Evolutionary conservation across 2,888 invertebrate species (phyloP).

Genomic region (Campoplex capitator): DNA sequence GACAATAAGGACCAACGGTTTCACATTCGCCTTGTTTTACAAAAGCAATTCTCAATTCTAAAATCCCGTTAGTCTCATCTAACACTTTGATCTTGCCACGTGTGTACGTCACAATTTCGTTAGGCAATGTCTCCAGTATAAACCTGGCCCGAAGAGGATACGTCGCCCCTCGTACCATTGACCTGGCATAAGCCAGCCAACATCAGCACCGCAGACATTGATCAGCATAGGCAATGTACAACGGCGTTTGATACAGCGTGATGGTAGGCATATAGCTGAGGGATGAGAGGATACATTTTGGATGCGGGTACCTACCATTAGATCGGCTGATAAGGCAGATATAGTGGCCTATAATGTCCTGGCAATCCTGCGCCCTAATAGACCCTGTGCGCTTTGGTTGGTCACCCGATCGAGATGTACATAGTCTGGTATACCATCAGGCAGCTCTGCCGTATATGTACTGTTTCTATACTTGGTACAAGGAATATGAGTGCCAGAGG

Average conservation of each 20-base stretch:
- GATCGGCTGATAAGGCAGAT: conserved; percentile 79
- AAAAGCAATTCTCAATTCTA: not conserved
- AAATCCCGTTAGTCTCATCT: conserved; percentile 33
- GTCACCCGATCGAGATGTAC: conserved; percentile 53
- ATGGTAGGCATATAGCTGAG: conserved; percentile 63
- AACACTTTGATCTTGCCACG: conserved; percentile 19
- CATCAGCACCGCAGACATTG: conserved; percentile 67
- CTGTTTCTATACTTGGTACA: conserved; percentile 30
- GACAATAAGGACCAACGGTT: conserved; percentile 33
- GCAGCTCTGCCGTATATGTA: conserved; percentile 31
- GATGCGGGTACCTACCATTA: conserved; percentile 78
- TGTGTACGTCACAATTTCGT: conserved; percentile 42
- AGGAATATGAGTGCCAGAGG: conserved; percentile 43
- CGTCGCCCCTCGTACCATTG: conserved; percentile 29
- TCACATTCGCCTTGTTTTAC: conserved; percentile 30
- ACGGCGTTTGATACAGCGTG: conserved; percentile 69
- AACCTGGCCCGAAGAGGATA: conserved; percentile 29
- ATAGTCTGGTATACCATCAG: conserved; percentile 47
- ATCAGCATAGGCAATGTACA: conserved; percentile 64
- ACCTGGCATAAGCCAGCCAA: conserved; percentile 58
- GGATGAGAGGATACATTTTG: conserved; percentile 75
- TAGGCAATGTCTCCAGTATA: conserved; percentile 39
- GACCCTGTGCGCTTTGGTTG: conserved; percentile 70
- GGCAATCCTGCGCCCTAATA: conserved; percentile 77
- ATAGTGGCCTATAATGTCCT: conserved; percentile 78